These are phyloP conservation scores for Pyrgilauda ruficollis DNA, from an alignment of 2,113 vertebrate species.

Conservation along the genomic window DNA sequence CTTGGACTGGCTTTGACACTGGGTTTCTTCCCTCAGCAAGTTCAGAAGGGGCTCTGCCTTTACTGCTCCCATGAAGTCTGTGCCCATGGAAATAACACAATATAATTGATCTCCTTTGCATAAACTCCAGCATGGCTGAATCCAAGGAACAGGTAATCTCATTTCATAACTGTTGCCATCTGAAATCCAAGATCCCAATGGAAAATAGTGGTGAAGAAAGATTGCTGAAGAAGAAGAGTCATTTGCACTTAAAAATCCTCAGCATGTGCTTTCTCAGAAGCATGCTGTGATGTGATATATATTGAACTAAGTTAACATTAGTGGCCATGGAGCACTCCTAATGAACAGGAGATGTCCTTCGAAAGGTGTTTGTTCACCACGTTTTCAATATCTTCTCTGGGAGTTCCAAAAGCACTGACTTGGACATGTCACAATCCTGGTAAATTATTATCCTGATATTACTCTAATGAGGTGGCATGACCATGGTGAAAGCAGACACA, in stretches of 20 bases:
- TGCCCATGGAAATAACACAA: background rate
- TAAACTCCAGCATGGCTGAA: background rate
- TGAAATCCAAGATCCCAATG: background rate
- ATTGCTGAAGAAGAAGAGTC: background rate
- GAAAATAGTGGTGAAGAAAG: background rate
- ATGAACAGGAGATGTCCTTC: background rate
- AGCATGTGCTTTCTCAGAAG: background rate
- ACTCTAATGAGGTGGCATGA: background rate
- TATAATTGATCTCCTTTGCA: background rate
- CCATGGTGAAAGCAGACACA: background rate
- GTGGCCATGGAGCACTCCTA: background rate
- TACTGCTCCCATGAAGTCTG: background rate
- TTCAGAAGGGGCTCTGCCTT: background rate
- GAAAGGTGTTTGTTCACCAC: background rate
- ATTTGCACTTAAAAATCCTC: background rate
- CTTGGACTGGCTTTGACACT: background rate
- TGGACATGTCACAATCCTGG: background rate
- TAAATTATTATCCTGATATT: background rate
- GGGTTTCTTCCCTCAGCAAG: background rate
- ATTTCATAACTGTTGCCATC: background rate
- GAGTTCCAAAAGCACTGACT: background rate
- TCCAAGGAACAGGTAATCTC: background rate
- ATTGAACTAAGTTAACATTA: background rate
- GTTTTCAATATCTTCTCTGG: background rate
- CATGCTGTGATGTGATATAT: background rate